Evolutionary conservation across 1,140 invertebrate species (phyloP), one percentile per base, ranked within the genome.

Genomic region (Charaxes varanes): DNA sequence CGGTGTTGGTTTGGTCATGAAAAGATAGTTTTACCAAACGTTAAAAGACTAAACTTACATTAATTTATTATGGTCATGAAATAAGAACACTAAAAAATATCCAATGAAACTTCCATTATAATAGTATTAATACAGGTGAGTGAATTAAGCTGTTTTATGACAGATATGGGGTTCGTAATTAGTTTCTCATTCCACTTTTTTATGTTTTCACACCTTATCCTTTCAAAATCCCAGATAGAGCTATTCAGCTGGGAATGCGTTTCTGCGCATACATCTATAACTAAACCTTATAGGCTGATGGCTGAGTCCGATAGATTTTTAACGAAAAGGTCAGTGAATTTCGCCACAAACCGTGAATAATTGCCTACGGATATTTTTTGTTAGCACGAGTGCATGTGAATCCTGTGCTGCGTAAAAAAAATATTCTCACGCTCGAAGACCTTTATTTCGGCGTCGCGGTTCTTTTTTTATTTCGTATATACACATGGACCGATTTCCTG

Each of bases 391-490:
- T 78, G 64, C 62, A 63, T 65, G 63, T 71, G 63, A 65, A 69
- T 68, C 62, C 57, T 68, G 56, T 50, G 46, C 53, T 55, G 36
- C 43, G 49, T 49, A 74, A 77, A 78, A 76, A 79, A 78, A 71
- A 66, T 46, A 31, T 69, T 78, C 72, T 70, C 68, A 74, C 72
- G 64, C 51, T 73, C 50, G 35, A 30, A 58, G 56, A 67, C 66
- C 58, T 65, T 71, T 67, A 57, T 50, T 59, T 62, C 47, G 57
- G 41, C 44, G 55, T 62, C 42, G 35, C 22, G 30, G 30, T 24
- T 66, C 58, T 69, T 65, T 68, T 53, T 61, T 44, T 63, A 22
- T 21, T 49, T 49, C 38, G 37, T 47, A n/a, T n/a, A 44, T 57
- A 60, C 62, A 65, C 59, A 69, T 67, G 66, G 58, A 34, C 53